Percentiles rank a stretch among this genome's conserved stretches.
Evolutionary conservation across 1,140 invertebrate species (phyloP).

Genomic region (Atta colombica): DNA sequence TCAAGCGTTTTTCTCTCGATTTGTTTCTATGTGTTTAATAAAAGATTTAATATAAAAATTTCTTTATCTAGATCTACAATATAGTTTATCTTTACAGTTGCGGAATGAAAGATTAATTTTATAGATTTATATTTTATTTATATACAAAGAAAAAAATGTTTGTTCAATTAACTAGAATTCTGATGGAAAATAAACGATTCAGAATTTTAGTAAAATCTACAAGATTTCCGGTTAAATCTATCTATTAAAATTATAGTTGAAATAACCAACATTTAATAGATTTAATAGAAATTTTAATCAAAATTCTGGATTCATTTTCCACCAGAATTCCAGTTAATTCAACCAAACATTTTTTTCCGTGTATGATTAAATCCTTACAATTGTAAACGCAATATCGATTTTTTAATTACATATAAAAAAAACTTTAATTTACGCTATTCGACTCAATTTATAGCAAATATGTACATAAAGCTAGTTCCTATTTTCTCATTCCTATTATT

Average conservation of each 20-base stretch:
- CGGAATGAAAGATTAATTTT: background rate
- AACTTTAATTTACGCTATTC: background rate
- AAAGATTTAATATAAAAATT: background rate
- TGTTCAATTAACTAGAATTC: too few species aligned
- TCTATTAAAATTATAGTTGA: too few species aligned
- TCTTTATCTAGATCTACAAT: background rate
- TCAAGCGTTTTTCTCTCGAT: background rate
- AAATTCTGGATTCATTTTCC: too few species aligned
- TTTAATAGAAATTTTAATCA: too few species aligned
- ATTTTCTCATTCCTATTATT: background rate
- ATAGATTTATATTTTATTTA: background rate
- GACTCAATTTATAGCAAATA: background rate
- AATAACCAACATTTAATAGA: too few species aligned
- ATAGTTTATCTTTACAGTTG: background rate
- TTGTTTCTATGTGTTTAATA: background rate
- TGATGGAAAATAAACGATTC: too few species aligned
- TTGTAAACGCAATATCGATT: background rate
- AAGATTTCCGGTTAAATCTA: too few species aligned
- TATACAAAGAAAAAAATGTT: too few species aligned
- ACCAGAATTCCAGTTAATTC: too few species aligned
- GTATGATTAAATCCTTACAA: background rate
- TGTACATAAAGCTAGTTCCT: background rate
- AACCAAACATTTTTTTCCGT: too few species aligned
- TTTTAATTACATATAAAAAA: background rate
- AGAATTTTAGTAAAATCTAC: too few species aligned